Percentiles rank a stretch among this genome's conserved stretches.
phyloP scores from a whole-genome alignment of 2,888 invertebrate species.

The Oasisia sp. region DNA sequence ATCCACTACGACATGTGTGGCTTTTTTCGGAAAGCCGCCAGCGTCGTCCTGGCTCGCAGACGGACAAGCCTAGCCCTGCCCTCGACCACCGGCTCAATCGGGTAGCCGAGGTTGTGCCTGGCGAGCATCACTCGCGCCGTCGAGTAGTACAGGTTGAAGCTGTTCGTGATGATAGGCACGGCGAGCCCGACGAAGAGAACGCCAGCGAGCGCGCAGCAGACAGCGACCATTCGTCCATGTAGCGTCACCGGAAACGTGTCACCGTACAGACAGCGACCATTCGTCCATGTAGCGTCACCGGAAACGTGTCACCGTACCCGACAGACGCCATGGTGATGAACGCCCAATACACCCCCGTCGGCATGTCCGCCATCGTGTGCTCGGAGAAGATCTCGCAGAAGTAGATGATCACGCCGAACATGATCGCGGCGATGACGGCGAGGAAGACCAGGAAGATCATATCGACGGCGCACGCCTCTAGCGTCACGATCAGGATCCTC shows the following conservation, averaged over 20 bases:
- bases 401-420: slow-evolving; percentile 17
- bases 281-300: neutral
- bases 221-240: neutral
- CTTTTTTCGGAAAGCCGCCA: neutral
- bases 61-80: neutral
- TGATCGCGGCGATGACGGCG: neutral
- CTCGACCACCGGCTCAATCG: neutral
- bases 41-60: neutral
- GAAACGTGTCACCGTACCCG: neutral
- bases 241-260: neutral
- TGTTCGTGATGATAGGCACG: neutral
- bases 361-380: neutral
- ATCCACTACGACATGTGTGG: neutral
- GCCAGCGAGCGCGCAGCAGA: neutral
- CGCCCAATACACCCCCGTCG: slow-evolving; percentile 8
- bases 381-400: neutral
- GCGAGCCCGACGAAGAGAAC: neutral
- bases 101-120: neutral
- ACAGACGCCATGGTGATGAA: slow-evolving; percentile 22
- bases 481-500: neutral
- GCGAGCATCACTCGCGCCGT: neutral
- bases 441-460: neutral
- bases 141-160: neutral
- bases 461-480: slow-evolving; percentile 3
- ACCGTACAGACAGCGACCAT: neutral